Evolutionary conservation across 2,888 invertebrate genomes (phyloP), one percentile per base, ranked within the genome.

Genomic region (Phyto melanocephala): DNA sequence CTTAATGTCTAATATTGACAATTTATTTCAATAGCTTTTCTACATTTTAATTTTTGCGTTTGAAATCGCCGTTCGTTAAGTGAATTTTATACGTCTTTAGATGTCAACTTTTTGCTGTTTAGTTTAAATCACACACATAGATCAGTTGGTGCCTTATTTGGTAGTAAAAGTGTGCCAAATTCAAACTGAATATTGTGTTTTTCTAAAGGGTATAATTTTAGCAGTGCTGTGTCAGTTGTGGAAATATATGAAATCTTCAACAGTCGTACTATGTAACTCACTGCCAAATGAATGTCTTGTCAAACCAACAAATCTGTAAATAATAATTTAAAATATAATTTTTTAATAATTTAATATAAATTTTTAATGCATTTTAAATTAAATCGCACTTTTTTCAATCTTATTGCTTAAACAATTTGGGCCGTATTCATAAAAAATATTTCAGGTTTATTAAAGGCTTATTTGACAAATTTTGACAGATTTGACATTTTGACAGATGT

Each of bases 1-100:
- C 45, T 37, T n/a, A 68, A 70, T 70, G 45, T 70, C 54, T 70
- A 54, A 70, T 70, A 77, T 77, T 54, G 60, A 22, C 50, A 77
- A 77, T 68, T 70, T 77, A 60, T 77, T 28, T 68, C 52, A 68
- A 77, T 28, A 52, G 60, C 17, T 15, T 20, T 28, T 42, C 1
- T 42, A 33, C n/a, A 15, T 50, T 28, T 24, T 52, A 2, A 13
- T 15, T 22, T 5, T n/a, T 20, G 37, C n/a, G 65, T 56, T 42
- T 62, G 17, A 62, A 71, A 63, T 63, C 20, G 47, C 47, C 65
- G 75, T 24, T 52, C 65, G 75, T 24, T 52, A 11, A 24, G 22
- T 52, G 4, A n/a, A 22, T 52, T 28, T 52, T 24, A 52, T 13
- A 50, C n/a, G 13, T 42, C 13, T 42, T 42, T 42, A 17, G 17